These are phyloP conservation scores for Mesochorus sp. DNA, from an alignment of 2,888 invertebrate species.

Conservation along the genomic window DNA sequence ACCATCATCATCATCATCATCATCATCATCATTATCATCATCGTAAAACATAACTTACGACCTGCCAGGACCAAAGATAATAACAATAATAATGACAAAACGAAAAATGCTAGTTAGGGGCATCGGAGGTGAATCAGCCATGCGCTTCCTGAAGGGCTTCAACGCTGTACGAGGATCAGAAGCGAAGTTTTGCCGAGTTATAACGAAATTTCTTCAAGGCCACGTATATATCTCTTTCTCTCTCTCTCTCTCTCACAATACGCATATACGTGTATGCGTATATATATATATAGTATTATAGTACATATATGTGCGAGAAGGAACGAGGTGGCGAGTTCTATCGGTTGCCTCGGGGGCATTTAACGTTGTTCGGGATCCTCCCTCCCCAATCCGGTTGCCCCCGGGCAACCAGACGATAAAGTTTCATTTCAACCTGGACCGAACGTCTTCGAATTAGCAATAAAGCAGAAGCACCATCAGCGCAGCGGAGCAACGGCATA, in stretches of 20 bases:
- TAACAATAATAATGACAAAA: constrained; percentile 33
- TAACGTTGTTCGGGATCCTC: constrained; percentile 36
- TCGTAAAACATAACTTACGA: constrained; percentile 27
- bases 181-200: constrained; percentile 29
- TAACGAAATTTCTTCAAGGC: constrained; percentile 49
- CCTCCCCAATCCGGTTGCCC: constrained; percentile 63
- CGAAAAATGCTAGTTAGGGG: constrained; percentile 24
- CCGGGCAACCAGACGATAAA: constrained; percentile 76
- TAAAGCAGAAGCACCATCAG: constrained; percentile 73
- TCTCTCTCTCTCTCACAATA: neutral
- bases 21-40: constrained; percentile 34
- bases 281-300: neutral
- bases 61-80: constrained; percentile 21
- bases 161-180: neutral
- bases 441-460: constrained; percentile 80
- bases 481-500: constrained; percentile 32
- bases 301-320: constrained; percentile 14
- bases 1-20: neutral
- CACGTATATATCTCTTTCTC: neutral
- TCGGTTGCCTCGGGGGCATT: constrained; percentile 49
- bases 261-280: neutral
- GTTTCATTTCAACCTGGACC: constrained; percentile 77
- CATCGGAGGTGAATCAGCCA: constrained; percentile 23
- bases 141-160: constrained; percentile 22
- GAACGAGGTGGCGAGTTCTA: constrained; percentile 60